Conservation (phyloP, 2,888 invertebrate genomes). For the Aleiodes testaceus region DNA sequence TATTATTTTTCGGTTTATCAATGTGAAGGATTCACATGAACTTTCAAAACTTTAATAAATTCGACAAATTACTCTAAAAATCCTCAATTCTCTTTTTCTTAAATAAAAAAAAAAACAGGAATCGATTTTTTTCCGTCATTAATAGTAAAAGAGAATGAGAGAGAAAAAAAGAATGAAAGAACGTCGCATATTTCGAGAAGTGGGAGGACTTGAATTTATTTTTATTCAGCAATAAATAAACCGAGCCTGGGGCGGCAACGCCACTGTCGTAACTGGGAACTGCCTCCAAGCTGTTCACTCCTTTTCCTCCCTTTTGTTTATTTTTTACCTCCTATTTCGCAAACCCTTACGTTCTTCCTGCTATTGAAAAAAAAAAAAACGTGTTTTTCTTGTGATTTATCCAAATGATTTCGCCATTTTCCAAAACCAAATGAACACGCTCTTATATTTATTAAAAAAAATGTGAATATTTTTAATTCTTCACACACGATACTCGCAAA, state of each 20-base stretch:
- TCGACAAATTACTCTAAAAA: too few relatives aligned
- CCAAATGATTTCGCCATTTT: too few relatives aligned
- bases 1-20: too few relatives aligned
- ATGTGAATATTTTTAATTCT: too few relatives aligned
- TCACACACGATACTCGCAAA: too few relatives aligned
- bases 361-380: neutral
- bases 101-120: conserved; percentile 27
- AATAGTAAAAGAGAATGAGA: neutral
- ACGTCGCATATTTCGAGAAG: neutral
- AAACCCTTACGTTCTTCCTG: conserved; percentile 37
- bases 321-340: conserved; percentile 17
- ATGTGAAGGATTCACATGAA: too few relatives aligned
- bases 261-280: conserved; percentile 37
- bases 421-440: too few relatives aligned
- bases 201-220: conserved; percentile 52
- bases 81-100: too few relatives aligned
- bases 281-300: conserved; percentile 31
- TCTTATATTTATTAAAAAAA: too few relatives aligned
- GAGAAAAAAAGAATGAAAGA: neutral
- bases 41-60: neutral
- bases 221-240: conserved; percentile 55
- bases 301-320: conserved; percentile 37
- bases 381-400: conserved; percentile 37
- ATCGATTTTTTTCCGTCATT: neutral
- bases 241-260: conserved; percentile 47